phyloP scores from a whole-genome alignment of 2,113 vertebrate genomes.

The Isichthys henryi region DNA sequence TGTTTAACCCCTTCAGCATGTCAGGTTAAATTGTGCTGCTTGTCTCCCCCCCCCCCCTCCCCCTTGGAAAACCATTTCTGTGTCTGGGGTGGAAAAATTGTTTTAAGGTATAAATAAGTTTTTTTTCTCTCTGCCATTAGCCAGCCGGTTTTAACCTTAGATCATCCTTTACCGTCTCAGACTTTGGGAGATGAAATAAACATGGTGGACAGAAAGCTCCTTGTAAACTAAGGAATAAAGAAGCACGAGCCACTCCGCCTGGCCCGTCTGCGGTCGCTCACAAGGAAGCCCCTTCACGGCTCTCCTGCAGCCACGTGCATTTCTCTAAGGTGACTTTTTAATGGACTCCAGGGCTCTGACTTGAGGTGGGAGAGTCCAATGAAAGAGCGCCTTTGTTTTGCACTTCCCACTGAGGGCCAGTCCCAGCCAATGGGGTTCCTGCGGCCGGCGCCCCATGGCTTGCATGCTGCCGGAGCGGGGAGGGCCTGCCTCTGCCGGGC shows the following conservation, averaged over 20 bases:
- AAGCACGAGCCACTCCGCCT: neutral
- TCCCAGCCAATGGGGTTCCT: neutral
- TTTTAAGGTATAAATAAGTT: neutral
- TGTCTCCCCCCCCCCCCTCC: too few relatives aligned
- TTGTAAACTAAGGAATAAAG: conserved; percentile 4
- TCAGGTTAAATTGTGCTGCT: neutral
- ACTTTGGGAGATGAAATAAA: neutral
- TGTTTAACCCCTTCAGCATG: neutral
- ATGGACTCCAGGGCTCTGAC: neutral
- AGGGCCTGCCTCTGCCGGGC: neutral
- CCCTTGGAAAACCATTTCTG: neutral
- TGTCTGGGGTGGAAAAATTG: neutral
- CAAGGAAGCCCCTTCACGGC: conserved; percentile 7
- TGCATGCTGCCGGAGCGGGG: neutral
- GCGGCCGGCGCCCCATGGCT: neutral
- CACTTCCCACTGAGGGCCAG: neutral
- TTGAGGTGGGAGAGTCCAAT: conserved; percentile 6
- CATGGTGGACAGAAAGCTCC: neutral
- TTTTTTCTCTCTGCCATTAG: neutral
- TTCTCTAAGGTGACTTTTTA: conserved; percentile 7
- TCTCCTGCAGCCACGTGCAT: neutral
- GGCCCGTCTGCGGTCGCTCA: neutral
- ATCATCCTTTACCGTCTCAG: neutral
- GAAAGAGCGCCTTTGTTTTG: conserved; percentile 26
- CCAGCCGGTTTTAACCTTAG: neutral